phyloP scores from a whole-genome alignment of 2,113 vertebrate species.

The Casuarius casuarius region DNA sequence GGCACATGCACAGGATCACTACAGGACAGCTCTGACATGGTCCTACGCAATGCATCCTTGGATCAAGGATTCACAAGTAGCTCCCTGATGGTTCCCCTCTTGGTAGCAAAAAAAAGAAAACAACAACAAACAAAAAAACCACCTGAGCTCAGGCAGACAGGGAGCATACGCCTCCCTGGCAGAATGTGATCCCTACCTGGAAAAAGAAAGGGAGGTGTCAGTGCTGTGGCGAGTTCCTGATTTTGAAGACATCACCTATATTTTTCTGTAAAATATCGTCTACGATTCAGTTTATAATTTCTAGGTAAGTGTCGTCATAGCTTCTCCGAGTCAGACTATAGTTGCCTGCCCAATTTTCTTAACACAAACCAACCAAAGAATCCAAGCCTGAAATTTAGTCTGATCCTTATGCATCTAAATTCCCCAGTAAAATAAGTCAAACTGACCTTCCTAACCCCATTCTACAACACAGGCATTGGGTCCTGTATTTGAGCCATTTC shows the following conservation, averaged over 20 bases:
- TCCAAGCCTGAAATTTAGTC: background rate
- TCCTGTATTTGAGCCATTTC: background rate
- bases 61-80: background rate
- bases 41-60: background rate
- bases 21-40: fast-evolving
- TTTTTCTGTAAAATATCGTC: background rate
- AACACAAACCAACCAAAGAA: background rate
- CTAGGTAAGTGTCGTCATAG: background rate
- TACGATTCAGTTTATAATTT: background rate
- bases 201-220: background rate
- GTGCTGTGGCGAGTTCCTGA: fast-evolving
- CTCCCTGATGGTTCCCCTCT: background rate
- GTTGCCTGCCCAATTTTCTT: background rate
- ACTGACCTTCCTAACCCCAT: background rate
- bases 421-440: background rate
- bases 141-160: background rate
- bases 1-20: background rate
- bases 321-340: background rate
- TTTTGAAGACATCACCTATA: background rate
- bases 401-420: background rate
- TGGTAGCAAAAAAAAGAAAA: background rate
- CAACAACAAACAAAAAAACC: background rate
- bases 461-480: background rate
- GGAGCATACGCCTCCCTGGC: background rate
- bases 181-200: background rate